Conservation (phyloP, 2,888 invertebrate species). For the Heliconius hortense region DNA sequence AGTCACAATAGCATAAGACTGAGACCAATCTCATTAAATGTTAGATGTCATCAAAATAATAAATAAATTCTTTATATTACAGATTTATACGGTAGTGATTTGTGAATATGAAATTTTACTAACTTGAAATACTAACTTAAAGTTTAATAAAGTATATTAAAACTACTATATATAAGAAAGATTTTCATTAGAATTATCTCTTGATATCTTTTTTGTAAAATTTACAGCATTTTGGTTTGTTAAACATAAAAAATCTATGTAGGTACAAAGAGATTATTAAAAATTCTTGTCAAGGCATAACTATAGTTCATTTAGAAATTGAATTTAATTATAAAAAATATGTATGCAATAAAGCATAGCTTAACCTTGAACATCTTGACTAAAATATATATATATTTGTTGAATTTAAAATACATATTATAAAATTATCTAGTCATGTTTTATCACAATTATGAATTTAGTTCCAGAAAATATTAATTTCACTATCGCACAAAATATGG, state of each 20-base stretch:
- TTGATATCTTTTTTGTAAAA: slow-evolving; percentile 16
- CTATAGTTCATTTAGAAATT: too few relatives aligned
- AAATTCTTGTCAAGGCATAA: neutral
- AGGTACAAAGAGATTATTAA: neutral
- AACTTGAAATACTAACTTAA: slow-evolving; percentile 11
- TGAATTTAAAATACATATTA: neutral
- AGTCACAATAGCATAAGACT: slow-evolving; percentile 64
- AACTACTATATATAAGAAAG: slow-evolving; percentile 7
- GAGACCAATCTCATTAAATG: slow-evolving; percentile 65
- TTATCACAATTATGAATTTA: slow-evolving; percentile 1
- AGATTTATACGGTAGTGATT: slow-evolving; percentile 27
- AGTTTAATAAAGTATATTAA: slow-evolving; percentile 16
- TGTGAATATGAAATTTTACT: slow-evolving; percentile 16
- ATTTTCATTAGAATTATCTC: slow-evolving; percentile 8
- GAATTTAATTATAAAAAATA: neutral
- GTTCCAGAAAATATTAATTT: slow-evolving; percentile 24
- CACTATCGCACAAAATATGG: slow-evolving; percentile 32
- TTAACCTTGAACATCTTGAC: neutral
- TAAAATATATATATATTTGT: neutral
- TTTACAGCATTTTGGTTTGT: slow-evolving; percentile 2
- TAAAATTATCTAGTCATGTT: slow-evolving; percentile 30
- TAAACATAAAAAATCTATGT: slow-evolving; percentile 2
- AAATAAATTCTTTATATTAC: slow-evolving; percentile 30
- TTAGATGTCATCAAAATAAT: slow-evolving; percentile 30
- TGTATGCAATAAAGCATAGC: neutral